Evolutionary conservation across 2,888 invertebrate genomes (phyloP), one percentile per base, ranked within the genome.

Genomic region (Drosophila setosimentum): DNA sequence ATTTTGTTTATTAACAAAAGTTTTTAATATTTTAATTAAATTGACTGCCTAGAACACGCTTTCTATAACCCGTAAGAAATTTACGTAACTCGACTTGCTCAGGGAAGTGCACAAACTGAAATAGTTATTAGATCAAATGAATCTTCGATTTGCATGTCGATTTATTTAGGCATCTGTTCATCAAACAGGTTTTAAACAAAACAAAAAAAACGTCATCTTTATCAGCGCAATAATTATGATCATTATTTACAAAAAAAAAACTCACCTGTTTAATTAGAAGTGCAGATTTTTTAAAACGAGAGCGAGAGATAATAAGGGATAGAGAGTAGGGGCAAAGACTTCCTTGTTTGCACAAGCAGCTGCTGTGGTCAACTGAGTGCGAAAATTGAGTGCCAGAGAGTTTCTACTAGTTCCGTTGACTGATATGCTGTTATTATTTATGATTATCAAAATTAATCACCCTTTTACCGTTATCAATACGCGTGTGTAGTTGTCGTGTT

Each of bases 391-490:
- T 29, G 30, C 8, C 42, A 30, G 65, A 50, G 57, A 21, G 37
- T 70, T 64, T 50, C 33, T 51, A 27, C 37, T 54, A 35, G 29
- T 74, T 51, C 35, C 58, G 67, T 64, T 70, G 55, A 63, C 42
- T 30, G 32, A 32, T 48, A 33, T 16, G 51, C 21, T 11, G 32
- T 29, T 51, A 24, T 33, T 18, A 18, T 37, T 37, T 24, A 2
- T 7, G 27, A 37, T 55, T 27, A 55, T 37, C 2, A 33, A 68
- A 48, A 64, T 6, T 68, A 72, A 76, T 76, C 64, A 50, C 73
- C 70, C 57, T 66, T 73, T 70, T 70, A 77, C 67, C 53, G 71
- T 74, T 75, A 78, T 78, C 74, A 70, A 30, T 42, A 37, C 18
- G 24, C 4, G 50, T 29, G 24, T 18, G 24, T 30, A 50, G 62